These are phyloP conservation scores for Caenorhabditis sp. DNA, from an alignment of 2,888 invertebrate genomes.

Conservation along the genomic window DNA sequence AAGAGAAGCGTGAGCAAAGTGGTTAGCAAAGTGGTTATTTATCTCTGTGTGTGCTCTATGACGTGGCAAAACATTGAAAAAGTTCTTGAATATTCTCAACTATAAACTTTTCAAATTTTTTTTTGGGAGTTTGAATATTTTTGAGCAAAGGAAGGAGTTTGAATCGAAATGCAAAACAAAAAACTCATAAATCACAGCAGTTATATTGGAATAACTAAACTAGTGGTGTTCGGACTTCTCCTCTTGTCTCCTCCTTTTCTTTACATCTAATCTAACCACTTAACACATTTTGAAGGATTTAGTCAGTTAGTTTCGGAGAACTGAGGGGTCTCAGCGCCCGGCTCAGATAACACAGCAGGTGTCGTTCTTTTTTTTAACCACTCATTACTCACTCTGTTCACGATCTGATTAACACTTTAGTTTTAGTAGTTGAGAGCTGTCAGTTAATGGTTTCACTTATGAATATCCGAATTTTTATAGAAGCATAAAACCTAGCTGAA, in stretches of 20 bases:
- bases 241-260: conserved; percentile 3
- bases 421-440: too few relatives aligned
- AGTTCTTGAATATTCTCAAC: too few relatives aligned
- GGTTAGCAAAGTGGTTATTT: conserved; percentile 64
- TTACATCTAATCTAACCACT: conserved; percentile 46
- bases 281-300: conserved; percentile 39
- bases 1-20: conserved; percentile 59
- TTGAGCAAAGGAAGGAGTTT: neutral
- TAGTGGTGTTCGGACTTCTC: conserved; percentile 14
- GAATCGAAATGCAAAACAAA: neutral
- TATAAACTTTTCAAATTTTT: too few relatives aligned
- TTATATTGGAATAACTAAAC: conserved; percentile 58
- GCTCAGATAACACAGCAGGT: conserved; percentile 54
- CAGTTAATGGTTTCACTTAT: too few relatives aligned
- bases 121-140: too few relatives aligned
- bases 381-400: conserved; percentile 11
- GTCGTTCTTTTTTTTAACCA: conserved; percentile 29
- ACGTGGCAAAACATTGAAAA: too few relatives aligned
- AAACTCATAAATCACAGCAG: conserved; percentile 57
- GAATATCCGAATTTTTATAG: too few relatives aligned
- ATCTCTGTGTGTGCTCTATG: conserved; percentile 10
- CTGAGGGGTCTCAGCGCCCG: conserved; percentile 20
- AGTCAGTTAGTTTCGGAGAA: neutral
- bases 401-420: neutral
- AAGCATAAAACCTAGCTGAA: too few relatives aligned